phyloP scores from a whole-genome alignment of 2,113 vertebrate genomes.

The Lanius collurio region DNA sequence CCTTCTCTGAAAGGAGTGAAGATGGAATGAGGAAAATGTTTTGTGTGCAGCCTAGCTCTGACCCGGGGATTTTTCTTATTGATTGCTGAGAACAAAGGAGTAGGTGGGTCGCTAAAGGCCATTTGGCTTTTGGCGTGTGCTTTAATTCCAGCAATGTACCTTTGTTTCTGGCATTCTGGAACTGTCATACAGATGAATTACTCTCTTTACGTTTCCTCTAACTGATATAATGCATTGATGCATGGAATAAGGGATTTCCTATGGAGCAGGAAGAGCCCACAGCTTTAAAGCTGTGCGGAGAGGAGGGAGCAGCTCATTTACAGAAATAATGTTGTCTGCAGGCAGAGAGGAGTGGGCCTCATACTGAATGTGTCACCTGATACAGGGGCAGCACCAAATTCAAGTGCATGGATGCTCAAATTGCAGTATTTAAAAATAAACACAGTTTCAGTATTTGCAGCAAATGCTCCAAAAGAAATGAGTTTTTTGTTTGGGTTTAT shows the following conservation, averaged over 20 bases:
- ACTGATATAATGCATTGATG: neutral
- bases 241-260: neutral
- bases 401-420: neutral
- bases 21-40: neutral
- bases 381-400: neutral
- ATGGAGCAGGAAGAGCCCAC: neutral
- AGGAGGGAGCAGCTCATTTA: neutral
- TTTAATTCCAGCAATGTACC: neutral
- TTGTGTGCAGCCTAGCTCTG: neutral
- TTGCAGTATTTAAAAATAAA: conserved; percentile 30
- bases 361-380: neutral
- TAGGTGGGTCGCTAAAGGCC: neutral
- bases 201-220: neutral
- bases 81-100: neutral
- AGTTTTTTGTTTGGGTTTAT: too few species aligned
- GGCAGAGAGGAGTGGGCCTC: neutral
- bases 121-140: neutral
- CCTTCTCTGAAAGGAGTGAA: neutral
- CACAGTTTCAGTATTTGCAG: neutral
- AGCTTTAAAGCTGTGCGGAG: neutral
- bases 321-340: neutral
- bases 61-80: neutral
- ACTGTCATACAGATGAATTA: neutral
- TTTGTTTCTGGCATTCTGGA: neutral
- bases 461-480: neutral